Percentiles rank a stretch among this genome's conserved stretches.
Conservation (phyloP, 1,140 invertebrate species). For the Drosophila rufa region DNA sequence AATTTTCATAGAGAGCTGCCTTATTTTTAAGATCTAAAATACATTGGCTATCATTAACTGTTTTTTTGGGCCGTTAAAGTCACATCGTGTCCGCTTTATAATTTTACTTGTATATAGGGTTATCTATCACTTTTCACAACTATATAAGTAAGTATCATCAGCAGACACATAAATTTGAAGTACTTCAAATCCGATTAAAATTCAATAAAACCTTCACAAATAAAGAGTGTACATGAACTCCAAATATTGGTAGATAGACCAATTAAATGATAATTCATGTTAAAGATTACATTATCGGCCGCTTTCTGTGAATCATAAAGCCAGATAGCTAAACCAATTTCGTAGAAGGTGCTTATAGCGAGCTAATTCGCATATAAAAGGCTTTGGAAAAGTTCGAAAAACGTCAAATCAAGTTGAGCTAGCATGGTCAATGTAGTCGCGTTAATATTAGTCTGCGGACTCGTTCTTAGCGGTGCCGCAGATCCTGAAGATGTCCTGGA, state of each 20-base stretch:
- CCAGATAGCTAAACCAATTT: neutral
- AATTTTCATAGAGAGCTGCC: no score
- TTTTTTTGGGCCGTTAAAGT: no score
- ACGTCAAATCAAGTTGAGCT: neutral
- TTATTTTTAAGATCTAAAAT: no score
- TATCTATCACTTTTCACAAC: neutral
- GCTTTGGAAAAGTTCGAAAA: neutral
- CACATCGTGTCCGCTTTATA: no score
- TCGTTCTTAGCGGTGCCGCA: neutral
- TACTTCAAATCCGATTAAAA: neutral
- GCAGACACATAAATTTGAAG: neutral
- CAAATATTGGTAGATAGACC: neutral
- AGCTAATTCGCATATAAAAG: constrained; percentile 16
- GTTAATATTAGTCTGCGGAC: constrained; percentile 5
- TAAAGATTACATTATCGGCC: neutral
- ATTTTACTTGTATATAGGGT: no score
- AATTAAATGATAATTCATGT: constrained; percentile 2
- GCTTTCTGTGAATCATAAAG: neutral
- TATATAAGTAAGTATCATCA: neutral
- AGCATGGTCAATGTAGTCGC: constrained; percentile 13
- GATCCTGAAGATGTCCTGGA: neutral
- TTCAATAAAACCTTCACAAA: neutral
- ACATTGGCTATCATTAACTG: no score
- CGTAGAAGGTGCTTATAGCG: neutral
- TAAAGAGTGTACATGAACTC: neutral